Evolutionary conservation across 1,140 invertebrate genomes (phyloP).

Genomic region (Nymphalis io): DNA sequence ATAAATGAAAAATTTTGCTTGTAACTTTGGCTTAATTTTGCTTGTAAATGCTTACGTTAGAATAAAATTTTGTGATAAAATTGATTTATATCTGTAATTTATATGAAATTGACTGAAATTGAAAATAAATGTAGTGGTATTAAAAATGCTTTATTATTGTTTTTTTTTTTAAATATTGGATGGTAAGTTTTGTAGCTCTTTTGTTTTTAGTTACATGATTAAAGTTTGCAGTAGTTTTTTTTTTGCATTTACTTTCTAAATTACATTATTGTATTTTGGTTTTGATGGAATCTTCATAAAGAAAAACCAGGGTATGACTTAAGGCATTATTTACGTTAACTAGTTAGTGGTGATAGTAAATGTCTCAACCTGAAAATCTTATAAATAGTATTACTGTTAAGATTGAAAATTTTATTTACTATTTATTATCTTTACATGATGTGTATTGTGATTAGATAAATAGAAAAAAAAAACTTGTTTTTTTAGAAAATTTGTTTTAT

Average conservation of each 20-base stretch:
- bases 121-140: not conserved
- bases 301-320: slow-evolving; percentile 26
- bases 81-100: slow-evolving; percentile 8
- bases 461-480: slow-evolving; percentile 29
- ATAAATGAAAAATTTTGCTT: too few relatives aligned
- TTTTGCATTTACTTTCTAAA: not conserved
- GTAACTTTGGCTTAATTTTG: not conserved
- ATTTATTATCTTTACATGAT: slow-evolving; percentile 23
- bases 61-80: slow-evolving; percentile 20
- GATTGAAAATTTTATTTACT: slow-evolving; percentile 29
- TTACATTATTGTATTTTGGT: not conserved
- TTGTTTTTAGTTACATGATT: not conserved
- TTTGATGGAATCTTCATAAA: not conserved
- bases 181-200: not conserved
- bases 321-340: slow-evolving; percentile 11
- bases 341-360: slow-evolving; percentile 10
- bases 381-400: slow-evolving; percentile 31
- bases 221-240: not conserved
- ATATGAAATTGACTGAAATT: slow-evolving; percentile 20
- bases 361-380: slow-evolving; percentile 21
- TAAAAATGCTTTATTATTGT: slow-evolving; percentile 4
- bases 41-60: not conserved
- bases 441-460: slow-evolving; percentile 18
- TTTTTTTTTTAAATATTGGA: slow-evolving; percentile 2
- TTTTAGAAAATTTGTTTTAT: slow-evolving; percentile 12